Conservation (phyloP, 2,113 vertebrate species). For the Trematocara stigmaticum region DNA sequence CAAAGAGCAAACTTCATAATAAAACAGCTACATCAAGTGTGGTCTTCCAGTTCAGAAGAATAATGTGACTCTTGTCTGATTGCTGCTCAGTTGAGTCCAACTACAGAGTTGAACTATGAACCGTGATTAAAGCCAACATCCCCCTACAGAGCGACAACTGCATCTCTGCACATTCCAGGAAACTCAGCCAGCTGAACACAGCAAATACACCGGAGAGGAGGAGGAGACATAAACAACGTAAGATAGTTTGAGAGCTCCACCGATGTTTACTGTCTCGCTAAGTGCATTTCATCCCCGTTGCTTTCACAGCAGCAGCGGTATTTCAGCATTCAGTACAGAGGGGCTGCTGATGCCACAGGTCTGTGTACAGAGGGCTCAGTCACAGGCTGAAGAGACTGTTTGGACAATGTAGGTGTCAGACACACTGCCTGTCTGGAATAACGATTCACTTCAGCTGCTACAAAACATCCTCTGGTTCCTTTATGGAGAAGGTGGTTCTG, state of each 20-base stretch:
- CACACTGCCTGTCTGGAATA: conserved; percentile 56
- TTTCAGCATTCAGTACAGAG: conserved; percentile 48
- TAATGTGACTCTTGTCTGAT: neutral
- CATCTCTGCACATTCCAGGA: conserved; percentile 62
- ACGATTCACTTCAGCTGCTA: conserved; percentile 41
- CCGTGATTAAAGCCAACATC: conserved; percentile 44
- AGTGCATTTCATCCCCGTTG: conserved; percentile 48
- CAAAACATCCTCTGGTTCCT: conserved; percentile 11
- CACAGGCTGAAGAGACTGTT: conserved; percentile 53
- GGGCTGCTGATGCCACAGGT: conserved; percentile 52
- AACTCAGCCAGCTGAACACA: conserved; percentile 50
- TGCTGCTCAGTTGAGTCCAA: neutral
- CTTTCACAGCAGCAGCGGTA: conserved; percentile 26
- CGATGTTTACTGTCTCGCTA: conserved; percentile 57
- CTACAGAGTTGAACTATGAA: conserved; percentile 45
- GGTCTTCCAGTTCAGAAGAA: neutral
- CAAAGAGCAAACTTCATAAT: neutral
- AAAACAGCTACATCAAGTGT: neutral
- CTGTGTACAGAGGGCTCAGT: conserved; percentile 62
- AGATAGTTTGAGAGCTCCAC: conserved; percentile 31
- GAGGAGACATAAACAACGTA: conserved; percentile 52
- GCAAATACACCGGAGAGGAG: conserved; percentile 47
- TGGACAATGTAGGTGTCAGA: conserved; percentile 69
- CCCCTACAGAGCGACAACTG: conserved; percentile 37
- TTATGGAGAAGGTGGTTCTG: neutral